A percentile compares a stretch with the other conserved stretches of the same genome.
Evolutionary conservation across 2,888 invertebrate species (phyloP).

Genomic region (Syrphus vitripennis): DNA sequence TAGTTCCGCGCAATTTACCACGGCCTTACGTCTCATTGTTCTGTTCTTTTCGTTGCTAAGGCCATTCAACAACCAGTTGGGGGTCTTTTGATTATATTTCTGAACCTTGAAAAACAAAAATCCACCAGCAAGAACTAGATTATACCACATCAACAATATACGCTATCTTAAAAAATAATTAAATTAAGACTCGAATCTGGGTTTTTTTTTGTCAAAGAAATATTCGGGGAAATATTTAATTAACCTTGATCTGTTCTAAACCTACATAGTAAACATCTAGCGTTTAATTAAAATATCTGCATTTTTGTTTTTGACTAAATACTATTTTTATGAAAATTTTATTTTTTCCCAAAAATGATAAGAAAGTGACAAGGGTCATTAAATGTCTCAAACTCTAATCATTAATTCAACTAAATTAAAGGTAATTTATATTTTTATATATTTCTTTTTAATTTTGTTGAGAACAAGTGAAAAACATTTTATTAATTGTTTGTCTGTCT

Average conservation of each 20-base stretch:
- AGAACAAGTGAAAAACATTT: not conserved
- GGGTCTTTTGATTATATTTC: not conserved
- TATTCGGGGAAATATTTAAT: too few relatives aligned
- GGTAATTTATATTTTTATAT: conserved; percentile 26
- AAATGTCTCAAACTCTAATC: conserved; percentile 40
- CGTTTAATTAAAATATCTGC: not conserved
- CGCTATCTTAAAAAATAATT: not conserved
- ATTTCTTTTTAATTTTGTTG: not conserved
- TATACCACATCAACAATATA: not conserved
- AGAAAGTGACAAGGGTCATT: conserved; percentile 4
- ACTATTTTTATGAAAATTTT: not conserved
- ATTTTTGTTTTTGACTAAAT: not conserved
- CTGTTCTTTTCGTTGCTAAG: not conserved
- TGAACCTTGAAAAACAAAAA: not conserved
- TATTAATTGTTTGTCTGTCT: conserved; percentile 10
- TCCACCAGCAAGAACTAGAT: not conserved
- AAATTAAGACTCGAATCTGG: not conserved
- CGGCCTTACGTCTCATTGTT: too few relatives aligned
- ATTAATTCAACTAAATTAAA: conserved; percentile 43
- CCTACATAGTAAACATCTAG: not conserved
- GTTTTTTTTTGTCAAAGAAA: not conserved
- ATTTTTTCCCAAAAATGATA: not conserved
- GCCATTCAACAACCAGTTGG: not conserved
- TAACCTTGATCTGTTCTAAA: not conserved
- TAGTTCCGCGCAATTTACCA: too few relatives aligned